Percentiles rank a stretch among this genome's conserved stretches.
phyloP scores from a whole-genome alignment of 2,888 invertebrate species.

The Acanthosepion lycidas region DNA sequence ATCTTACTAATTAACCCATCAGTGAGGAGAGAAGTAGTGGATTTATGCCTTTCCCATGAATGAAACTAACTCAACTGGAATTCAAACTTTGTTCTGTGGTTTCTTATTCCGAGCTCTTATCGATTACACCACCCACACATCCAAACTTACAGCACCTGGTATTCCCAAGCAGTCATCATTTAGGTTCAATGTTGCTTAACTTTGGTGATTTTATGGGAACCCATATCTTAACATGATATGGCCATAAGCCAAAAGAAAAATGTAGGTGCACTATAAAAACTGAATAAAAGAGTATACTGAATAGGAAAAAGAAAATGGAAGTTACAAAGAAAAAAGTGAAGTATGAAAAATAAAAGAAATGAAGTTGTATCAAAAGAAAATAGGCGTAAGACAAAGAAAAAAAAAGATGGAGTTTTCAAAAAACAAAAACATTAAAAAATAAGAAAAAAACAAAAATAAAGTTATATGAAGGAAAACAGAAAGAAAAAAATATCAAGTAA shows the following conservation, averaged over 20 bases:
- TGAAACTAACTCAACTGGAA: too few relatives aligned
- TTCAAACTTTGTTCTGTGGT: too few relatives aligned
- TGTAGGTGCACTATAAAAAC: too few relatives aligned
- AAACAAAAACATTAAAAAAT: neutral
- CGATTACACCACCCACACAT: too few relatives aligned
- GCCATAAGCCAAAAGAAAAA: too few relatives aligned
- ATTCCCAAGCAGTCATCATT: too few relatives aligned
- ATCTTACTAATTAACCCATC: neutral
- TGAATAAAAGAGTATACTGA: neutral
- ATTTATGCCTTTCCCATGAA: neutral
- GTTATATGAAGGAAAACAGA: neutral
- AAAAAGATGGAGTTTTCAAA: neutral
- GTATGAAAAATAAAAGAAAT: neutral
- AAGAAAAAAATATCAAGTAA: neutral
- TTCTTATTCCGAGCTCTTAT: too few relatives aligned
- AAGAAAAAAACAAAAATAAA: too few relatives aligned
- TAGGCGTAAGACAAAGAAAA: neutral
- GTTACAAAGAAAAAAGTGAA: neutral
- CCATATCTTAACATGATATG: too few relatives aligned
- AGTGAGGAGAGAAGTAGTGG: neutral
- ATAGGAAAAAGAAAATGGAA: neutral
- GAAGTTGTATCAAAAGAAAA: neutral
- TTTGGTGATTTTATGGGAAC: too few relatives aligned
- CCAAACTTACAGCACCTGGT: too few relatives aligned
- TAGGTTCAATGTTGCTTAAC: too few relatives aligned